Conservation (phyloP, 1,140 invertebrate species). For the Dreissena rostriformis region DNA sequence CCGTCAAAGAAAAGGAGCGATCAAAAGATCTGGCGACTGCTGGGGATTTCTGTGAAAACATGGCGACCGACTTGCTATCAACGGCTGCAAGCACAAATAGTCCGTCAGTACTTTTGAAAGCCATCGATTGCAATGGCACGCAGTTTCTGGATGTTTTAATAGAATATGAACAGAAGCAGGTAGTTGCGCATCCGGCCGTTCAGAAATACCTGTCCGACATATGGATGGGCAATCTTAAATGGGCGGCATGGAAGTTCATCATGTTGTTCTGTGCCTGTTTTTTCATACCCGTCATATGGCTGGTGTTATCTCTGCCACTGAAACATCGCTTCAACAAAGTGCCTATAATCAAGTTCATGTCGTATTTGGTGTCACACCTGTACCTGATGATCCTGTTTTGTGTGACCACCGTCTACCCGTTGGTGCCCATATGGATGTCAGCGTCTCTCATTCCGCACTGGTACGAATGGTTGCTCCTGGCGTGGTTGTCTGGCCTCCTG, state of each 20-base stretch:
- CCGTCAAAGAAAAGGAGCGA: slow-evolving; percentile 95
- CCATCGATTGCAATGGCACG: slow-evolving; percentile 85
- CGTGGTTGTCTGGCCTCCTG: slow-evolving; percentile 97
- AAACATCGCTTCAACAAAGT: slow-evolving; percentile 95
- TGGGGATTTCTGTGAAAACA: slow-evolving; percentile 96
- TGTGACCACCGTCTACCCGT: slow-evolving; percentile 94
- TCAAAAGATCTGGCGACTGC: slow-evolving; percentile 97
- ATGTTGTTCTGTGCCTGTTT: slow-evolving; percentile 95
- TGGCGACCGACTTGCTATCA: slow-evolving; percentile 97
- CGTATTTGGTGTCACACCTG: slow-evolving; percentile 98
- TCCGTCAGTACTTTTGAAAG: slow-evolving; percentile 83
- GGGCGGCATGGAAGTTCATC: slow-evolving; percentile 97
- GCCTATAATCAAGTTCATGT: slow-evolving; percentile 99
- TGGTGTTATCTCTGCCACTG: slow-evolving; percentile 96
- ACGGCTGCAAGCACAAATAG: slow-evolving; percentile 96
- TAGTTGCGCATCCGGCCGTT: slow-evolving; percentile 84
- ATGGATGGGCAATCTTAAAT: slow-evolving; percentile 93
- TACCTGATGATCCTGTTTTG: slow-evolving; percentile 96
- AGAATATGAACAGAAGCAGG: slow-evolving; percentile 99
- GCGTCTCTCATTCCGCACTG: slow-evolving; percentile 86
- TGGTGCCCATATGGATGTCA: slow-evolving; percentile 84
- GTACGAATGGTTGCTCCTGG: slow-evolving; percentile 98
- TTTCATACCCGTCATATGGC: slow-evolving; percentile 96
- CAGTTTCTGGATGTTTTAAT: slow-evolving; percentile 99
- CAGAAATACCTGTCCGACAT: slow-evolving; percentile 89